Conservation (phyloP, 2,888 invertebrate genomes). For the Zelleria hepariella region DNA sequence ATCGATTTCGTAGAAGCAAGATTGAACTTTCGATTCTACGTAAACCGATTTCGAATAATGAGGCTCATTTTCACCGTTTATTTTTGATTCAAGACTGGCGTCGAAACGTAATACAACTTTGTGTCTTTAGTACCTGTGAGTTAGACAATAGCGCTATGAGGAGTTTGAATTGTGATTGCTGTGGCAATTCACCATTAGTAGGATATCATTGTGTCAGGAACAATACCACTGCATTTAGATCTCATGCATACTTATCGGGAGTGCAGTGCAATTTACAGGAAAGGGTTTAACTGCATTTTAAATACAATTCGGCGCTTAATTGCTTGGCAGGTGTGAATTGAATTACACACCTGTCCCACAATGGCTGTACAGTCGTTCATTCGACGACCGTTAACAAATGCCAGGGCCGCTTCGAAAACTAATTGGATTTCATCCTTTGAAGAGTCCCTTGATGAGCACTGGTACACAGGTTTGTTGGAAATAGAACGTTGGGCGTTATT, state of each 20-base stretch:
- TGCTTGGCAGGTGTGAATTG: neutral
- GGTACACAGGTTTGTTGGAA: conserved; percentile 6
- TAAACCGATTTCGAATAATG: conserved; percentile 8
- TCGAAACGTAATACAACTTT: conserved; percentile 21
- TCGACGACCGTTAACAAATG: neutral
- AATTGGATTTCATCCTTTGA: neutral
- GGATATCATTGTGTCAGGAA: conserved; percentile 54
- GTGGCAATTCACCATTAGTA: conserved; percentile 45
- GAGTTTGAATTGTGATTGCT: conserved; percentile 52
- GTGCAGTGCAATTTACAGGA: neutral
- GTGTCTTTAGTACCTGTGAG: conserved; percentile 36
- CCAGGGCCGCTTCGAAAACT: neutral
- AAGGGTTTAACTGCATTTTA: neutral
- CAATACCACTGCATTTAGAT: conserved; percentile 31
- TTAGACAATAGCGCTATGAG: conserved; percentile 52
- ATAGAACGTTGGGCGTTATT: neutral
- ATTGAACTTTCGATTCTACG: conserved; percentile 20
- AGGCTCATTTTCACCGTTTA: conserved; percentile 8
- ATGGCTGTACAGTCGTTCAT: neutral
- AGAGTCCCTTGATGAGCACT: neutral
- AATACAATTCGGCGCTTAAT: neutral
- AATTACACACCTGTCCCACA: neutral
- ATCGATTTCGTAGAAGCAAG: conserved; percentile 36
- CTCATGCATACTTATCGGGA: neutral
- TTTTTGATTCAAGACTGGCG: conserved; percentile 1